These are phyloP conservation scores for Linnaemya tessellans DNA, from an alignment of 2,888 invertebrate species.

Conservation along the genomic window DNA sequence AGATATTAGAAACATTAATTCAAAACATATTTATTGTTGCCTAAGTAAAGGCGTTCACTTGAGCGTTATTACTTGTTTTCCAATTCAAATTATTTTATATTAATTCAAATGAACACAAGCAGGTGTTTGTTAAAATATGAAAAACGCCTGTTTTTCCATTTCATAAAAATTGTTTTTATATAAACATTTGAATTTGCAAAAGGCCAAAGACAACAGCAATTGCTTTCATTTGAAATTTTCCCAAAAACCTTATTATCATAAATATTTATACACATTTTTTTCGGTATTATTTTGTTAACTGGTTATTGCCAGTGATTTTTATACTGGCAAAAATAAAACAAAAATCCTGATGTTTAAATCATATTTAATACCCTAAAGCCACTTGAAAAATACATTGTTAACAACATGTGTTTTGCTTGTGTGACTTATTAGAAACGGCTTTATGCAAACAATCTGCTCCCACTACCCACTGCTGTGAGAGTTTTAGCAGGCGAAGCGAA, in stretches of 20 bases:
- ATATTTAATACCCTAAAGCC: slow-evolving; percentile 58
- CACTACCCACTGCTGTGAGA: neutral
- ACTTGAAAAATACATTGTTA: slow-evolving; percentile 52
- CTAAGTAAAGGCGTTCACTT: neutral
- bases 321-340: slow-evolving; percentile 19
- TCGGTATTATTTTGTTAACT: slow-evolving; percentile 1
- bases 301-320: slow-evolving; percentile 29
- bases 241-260: neutral
- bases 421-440: slow-evolving; percentile 50
- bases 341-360: slow-evolving; percentile 60
- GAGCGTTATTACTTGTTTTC: neutral
- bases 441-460: neutral
- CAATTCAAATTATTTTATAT: neutral
- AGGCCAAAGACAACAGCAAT: neutral
- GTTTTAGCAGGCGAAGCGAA: neutral
- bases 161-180: neutral
- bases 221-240: slow-evolving; percentile 19
- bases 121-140: slow-evolving; percentile 13
- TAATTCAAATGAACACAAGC: neutral
- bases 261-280: neutral
- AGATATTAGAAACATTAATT: no score
- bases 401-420: slow-evolving; percentile 56
- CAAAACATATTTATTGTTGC: neutral
- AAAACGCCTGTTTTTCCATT: neutral
- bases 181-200: slow-evolving; percentile 9